A percentile compares a stretch with the other conserved stretches of the same genome.
Conservation (phyloP, 2,797 vertebrate genomes). For the Threskiornis aethiopicus region DNA sequence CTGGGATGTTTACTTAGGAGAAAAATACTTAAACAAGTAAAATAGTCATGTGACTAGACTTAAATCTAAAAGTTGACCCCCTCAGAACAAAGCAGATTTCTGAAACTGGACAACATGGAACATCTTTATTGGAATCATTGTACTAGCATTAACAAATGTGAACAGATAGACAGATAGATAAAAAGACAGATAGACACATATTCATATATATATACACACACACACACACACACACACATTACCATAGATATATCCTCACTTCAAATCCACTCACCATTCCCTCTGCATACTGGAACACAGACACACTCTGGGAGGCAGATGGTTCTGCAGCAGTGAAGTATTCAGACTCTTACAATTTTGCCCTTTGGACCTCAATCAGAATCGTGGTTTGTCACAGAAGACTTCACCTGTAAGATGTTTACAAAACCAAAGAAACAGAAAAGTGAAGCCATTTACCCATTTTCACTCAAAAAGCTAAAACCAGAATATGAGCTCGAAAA, state of each 20-base stretch:
- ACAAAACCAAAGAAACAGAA: background rate
- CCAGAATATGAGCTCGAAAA: background rate
- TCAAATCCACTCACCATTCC: background rate
- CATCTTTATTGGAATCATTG: background rate
- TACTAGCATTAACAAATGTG: background rate
- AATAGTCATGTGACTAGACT: background rate
- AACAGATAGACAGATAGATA: background rate
- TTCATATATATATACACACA: background rate
- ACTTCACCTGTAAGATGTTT: background rate
- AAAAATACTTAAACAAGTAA: background rate
- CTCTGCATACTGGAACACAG: background rate
- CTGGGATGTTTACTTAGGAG: background rate
- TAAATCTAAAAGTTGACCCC: background rate
- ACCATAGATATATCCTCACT: background rate
- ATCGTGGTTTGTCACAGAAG: background rate
- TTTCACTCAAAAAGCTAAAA: background rate
- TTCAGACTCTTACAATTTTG: background rate
- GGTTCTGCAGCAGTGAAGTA: background rate
- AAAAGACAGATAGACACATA: rapidly evolving
- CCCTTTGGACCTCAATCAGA: background rate
- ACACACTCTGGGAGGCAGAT: background rate
- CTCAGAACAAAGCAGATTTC: background rate
- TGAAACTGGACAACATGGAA: background rate
- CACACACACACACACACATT: background rate
- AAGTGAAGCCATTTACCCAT: background rate